Conservation (phyloP, 2,888 invertebrate genomes). For the Oasisia sp. region DNA sequence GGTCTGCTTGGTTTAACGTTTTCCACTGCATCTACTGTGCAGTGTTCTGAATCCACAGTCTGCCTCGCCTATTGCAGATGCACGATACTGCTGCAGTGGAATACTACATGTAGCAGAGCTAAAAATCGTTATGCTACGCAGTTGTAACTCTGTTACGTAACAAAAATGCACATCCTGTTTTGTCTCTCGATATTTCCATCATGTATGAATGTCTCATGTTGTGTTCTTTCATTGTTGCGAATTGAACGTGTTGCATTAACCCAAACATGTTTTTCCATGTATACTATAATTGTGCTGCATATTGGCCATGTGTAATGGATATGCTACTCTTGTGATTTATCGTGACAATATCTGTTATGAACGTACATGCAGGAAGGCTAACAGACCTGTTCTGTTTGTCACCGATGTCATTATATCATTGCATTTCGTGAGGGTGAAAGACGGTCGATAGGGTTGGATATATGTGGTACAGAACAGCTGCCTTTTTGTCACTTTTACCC, state of each 20-base stretch:
- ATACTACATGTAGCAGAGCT: neutral
- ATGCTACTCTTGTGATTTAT: neutral
- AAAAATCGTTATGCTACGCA: neutral
- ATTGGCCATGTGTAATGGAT: constrained; percentile 3
- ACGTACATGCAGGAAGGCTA: neutral
- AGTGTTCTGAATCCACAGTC: neutral
- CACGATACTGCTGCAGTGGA: neutral
- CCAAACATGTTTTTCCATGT: neutral
- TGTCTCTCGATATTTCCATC: neutral
- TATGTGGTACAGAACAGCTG: constrained; percentile 17
- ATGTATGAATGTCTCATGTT: neutral
- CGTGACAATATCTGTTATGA: neutral
- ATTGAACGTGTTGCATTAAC: neutral
- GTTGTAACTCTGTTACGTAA: neutral
- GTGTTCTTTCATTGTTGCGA: constrained; percentile 10
- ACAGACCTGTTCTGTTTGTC: neutral
- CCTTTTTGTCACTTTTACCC: neutral
- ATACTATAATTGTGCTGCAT: neutral
- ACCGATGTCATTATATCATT: neutral
- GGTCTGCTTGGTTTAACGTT: constrained; percentile 1
- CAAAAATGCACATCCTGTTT: neutral
- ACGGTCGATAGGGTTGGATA: constrained; percentile 13
- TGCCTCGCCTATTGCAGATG: constrained; percentile 6
- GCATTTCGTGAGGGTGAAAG: constrained; percentile 17
- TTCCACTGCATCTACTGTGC: neutral